Conservation (phyloP, 2,797 vertebrate genomes). For the Sebastes cheni region DNA sequence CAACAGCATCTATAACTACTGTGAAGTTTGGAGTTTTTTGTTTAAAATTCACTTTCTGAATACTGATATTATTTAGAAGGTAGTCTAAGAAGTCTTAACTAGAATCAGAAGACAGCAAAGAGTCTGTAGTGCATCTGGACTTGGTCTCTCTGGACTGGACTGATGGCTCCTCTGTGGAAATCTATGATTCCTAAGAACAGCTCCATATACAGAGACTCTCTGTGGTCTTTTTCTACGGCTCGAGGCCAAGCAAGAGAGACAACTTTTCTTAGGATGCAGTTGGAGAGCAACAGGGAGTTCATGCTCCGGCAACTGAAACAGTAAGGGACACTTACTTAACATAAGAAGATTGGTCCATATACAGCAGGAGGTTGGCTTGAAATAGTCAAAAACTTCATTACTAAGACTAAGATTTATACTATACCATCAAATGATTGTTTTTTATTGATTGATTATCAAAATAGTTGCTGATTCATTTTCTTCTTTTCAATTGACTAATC, state of each 20-base stretch:
- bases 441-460: background rate
- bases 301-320: slow-evolving; percentile 54
- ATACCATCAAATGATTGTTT: background rate
- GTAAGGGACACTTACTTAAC: slow-evolving; percentile 35
- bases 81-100: background rate
- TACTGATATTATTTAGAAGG: background rate
- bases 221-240: slow-evolving; percentile 62
- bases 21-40: background rate
- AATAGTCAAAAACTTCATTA: background rate
- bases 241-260: slow-evolving; percentile 41
- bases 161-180: slow-evolving; percentile 72
- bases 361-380: background rate
- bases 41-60: background rate
- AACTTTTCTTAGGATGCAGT: slow-evolving; percentile 33
- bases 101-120: background rate
- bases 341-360: background rate
- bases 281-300: slow-evolving; percentile 53
- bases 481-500: background rate
- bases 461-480: background rate
- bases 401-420: background rate
- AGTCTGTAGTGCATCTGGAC: background rate
- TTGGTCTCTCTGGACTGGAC: background rate
- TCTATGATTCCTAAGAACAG: slow-evolving; percentile 61
- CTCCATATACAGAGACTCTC: slow-evolving; percentile 62
- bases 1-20: background rate